Evolutionary conservation across 2,888 invertebrate species (phyloP), one percentile per base, ranked within the genome.

Genomic region (Seira sanloemensis): DNA sequence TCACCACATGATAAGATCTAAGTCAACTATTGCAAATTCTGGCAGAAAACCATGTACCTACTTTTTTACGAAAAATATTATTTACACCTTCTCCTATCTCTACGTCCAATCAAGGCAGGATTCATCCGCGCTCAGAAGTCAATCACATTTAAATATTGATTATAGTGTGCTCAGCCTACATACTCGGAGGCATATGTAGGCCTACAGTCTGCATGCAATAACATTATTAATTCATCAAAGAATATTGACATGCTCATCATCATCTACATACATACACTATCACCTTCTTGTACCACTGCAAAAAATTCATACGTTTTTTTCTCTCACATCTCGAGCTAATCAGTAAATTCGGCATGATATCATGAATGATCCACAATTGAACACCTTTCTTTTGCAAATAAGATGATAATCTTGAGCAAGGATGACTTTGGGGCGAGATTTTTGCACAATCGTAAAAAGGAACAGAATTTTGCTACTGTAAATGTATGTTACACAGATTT

Each of bases 271-370:
- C 4, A 37, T 12, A 7, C 37, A 12, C 37, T 37, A 37, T 4
- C 37, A 37, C 37, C 37, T 37, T 37, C 4, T 37, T 37, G 4
- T 37, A 7, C 12, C 12, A 37, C 4, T 7, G 12, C 4, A 12
- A 7, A 37, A 37, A 37, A 37, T 7, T 37, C 37, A 37, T 37
- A 37, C 12, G 37, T 7, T 37, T 65, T n/a, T n/a, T n/a, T n/a
- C n/a, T n/a, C n/a, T n/a, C n/a, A n/a, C n/a, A n/a, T n/a, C n/a
- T n/a, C n/a, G n/a, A n/a, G 54, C 27, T 78, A 72, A 71, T 78
- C 78, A 78, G 37, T 12, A 54, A 79, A 79, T 72, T 79, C 66
- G 65, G 66, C 78, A 73, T 79, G 67, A 79, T n/a, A n/a, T 72
- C 79, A 37, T 37, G 5, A n/a, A 37, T 37, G 37, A 37, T 37